These are phyloP conservation scores for Balearica regulorum DNA, from an alignment of 2,797 vertebrate species.

Conservation along the genomic window DNA sequence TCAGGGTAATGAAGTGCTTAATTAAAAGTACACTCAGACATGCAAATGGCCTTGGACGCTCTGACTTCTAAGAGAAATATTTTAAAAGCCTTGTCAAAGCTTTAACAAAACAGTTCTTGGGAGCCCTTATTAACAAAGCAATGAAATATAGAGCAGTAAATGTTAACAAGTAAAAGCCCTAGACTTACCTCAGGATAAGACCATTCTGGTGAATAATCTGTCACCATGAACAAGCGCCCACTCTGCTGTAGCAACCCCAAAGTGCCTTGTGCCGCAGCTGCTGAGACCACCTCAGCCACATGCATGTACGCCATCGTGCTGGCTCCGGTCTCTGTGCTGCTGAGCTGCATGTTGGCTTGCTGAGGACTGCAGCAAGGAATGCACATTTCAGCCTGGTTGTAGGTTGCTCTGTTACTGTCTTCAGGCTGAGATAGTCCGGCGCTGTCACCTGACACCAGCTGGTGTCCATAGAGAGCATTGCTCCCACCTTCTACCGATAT, in stretches of 20 bases:
- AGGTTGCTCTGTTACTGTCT: constrained; percentile 81
- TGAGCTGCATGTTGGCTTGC: constrained; percentile 78
- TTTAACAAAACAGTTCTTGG: background rate
- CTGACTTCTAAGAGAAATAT: background rate
- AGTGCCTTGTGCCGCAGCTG: constrained; percentile 88
- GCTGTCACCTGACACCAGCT: constrained; percentile 82
- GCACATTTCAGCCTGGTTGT: constrained; percentile 91
- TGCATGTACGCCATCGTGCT: constrained; percentile 95
- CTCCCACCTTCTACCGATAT: constrained; percentile 94
- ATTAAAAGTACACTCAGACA: constrained; percentile 6
- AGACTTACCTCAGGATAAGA: constrained; percentile 95
- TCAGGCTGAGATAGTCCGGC: constrained; percentile 83
- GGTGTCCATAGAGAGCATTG: constrained; percentile 90
- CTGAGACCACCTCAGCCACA: constrained; percentile 94
- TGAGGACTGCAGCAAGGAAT: constrained; percentile 96
- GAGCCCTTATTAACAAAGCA: background rate
- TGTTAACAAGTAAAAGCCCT: background rate
- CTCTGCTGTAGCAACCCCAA: constrained; percentile 96
- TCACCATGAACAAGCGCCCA: constrained; percentile 97
- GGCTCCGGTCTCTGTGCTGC: constrained; percentile 78
- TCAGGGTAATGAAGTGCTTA: background rate
- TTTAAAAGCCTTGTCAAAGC: background rate
- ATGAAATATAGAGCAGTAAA: background rate
- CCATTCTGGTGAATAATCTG: constrained; percentile 99
- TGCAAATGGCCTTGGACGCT: background rate